Percentiles rank a stretch among this genome's conserved stretches.
Conservation (phyloP, 2,113 vertebrate genomes). For the Hyaena hyaena region DNA sequence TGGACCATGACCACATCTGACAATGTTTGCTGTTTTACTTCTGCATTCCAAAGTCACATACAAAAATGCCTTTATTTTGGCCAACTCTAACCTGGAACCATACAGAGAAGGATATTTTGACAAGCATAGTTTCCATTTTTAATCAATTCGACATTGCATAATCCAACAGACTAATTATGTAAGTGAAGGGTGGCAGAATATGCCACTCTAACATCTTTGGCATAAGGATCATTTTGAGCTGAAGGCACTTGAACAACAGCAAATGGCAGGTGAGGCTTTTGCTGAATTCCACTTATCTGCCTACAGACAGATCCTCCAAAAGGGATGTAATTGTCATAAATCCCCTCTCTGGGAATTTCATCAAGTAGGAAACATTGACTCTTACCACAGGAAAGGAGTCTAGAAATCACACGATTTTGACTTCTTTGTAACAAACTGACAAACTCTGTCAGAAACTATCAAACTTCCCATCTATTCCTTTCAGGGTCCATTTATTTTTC, state of each 20-base stretch:
- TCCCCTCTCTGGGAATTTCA: background rate
- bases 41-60: background rate
- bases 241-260: background rate
- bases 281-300: background rate
- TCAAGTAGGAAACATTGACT: background rate
- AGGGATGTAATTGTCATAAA: background rate
- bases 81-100: background rate
- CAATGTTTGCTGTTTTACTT: background rate
- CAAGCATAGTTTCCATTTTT: conserved; percentile 3
- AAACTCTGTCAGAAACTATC: background rate
- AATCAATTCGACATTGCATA: background rate
- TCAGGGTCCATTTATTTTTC: background rate
- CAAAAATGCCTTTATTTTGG: background rate
- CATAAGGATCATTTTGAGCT: background rate
- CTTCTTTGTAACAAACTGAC: background rate
- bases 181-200: background rate
- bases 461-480: background rate
- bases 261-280: background rate
- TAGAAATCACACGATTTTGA: background rate
- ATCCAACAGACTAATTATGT: background rate
- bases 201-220: background rate
- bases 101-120: background rate
- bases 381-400: background rate
- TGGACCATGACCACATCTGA: background rate
- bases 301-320: background rate